Evolutionary conservation across 2,888 invertebrate genomes (phyloP), one percentile per base, ranked within the genome.

Genomic region (Drosophila lutescens): DNA sequence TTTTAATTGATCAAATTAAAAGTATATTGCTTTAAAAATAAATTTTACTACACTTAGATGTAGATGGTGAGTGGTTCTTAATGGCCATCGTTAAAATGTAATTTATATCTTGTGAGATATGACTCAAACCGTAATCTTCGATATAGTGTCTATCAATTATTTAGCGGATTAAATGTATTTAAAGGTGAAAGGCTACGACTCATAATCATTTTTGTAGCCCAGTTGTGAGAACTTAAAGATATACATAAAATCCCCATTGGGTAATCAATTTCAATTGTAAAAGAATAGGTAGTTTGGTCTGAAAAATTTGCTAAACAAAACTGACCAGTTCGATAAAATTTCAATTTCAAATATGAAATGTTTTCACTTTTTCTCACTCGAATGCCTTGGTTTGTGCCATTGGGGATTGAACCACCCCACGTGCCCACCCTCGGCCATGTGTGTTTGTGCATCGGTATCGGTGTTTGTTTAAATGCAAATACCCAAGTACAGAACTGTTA

Each of bases 401-500:
- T n/a, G 41, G 61, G 41, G 63, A 20, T 30, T 15, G 12, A 36
- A 13, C 30, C 44, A 32, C 44, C 63, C 51, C 63, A 65, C 65
- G 63, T 66, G 66, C 54, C 68, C 40, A 67, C 67, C 70, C 69
- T 61, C 68, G 26, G 56, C 20, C 53, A 49, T 65, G 40, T 65
- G 68, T 70, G 69, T 62, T 51, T 62, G 66, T 55, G 49, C 47
- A 23, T 53, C 23, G 41, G 15, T 50, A 20, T 53, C 32, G 36
- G 23, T 55, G 43, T 57, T 57, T 59, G 66, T 26, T 38, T 43
- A 77, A 30, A 56, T 59, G 58, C 55, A 65, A 41, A 54, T 59
- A 10, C 51, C 20, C 13, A 9, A 34, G 30, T 13, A 23, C 26
- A 50, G 17, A 2, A 32, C 30, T 36, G 7, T 46, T 46, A 54